Conservation (phyloP, 2,888 invertebrate species). For the Ormyrus rosae region DNA sequence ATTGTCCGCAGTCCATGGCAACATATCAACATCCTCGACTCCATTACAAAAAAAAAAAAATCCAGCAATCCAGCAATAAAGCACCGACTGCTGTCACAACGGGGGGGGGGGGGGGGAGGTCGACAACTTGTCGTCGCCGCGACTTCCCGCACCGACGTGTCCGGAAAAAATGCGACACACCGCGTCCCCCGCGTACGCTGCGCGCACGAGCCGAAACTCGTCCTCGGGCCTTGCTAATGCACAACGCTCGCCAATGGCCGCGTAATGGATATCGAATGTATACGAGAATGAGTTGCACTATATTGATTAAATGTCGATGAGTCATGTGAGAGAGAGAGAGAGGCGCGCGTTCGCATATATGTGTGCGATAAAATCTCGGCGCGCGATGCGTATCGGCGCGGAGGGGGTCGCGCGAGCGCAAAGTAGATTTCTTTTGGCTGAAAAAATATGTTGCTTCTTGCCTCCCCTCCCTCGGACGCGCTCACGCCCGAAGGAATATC, state of each 20-base stretch:
- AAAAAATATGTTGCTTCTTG: constrained; percentile 25
- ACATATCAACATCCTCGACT: too few relatives aligned
- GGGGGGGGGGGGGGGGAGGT: too few relatives aligned
- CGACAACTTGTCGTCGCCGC: too few relatives aligned
- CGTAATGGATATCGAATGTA: constrained; percentile 38
- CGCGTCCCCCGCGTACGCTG: not conserved
- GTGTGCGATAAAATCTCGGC: constrained; percentile 46
- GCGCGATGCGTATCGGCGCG: constrained; percentile 25
- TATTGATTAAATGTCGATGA: constrained; percentile 52
- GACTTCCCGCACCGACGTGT: too few relatives aligned
- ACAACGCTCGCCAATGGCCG: not conserved
- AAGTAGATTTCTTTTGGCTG: constrained; percentile 40
- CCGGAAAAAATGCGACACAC: too few relatives aligned
- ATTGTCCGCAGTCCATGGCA: too few relatives aligned
- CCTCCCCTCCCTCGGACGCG: not conserved
- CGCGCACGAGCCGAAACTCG: not conserved
- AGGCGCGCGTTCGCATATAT: not conserved
- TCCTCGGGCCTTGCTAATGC: too few relatives aligned
- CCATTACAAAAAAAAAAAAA: too few relatives aligned
- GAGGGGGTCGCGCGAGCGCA: not conserved
- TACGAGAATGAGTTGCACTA: constrained; percentile 52
- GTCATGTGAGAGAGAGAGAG: constrained; percentile 30
- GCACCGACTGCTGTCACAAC: too few relatives aligned
- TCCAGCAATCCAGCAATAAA: too few relatives aligned
- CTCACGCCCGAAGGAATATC: not conserved